Percentiles rank a stretch among this genome's conserved stretches.
Evolutionary conservation across 1,140 invertebrate genomes (phyloP).

Genomic region (Holcopasites calliopsidis): DNA sequence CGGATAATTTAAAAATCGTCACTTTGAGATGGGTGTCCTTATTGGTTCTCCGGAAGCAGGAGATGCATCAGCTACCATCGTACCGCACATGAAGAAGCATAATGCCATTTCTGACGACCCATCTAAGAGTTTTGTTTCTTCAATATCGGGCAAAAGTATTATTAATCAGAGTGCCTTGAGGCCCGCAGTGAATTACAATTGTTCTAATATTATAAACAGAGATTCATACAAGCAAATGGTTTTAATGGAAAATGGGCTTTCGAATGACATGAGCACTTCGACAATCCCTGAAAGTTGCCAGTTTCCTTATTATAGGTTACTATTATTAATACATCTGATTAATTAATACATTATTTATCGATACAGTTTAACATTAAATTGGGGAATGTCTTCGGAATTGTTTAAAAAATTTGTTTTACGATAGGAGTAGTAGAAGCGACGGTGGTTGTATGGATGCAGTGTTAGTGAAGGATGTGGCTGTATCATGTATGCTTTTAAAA

Average conservation of each 20-base stretch:
- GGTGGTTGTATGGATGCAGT: slow-evolving; percentile 40
- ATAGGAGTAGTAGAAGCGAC: slow-evolving; percentile 35
- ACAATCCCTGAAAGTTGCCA: slow-evolving; percentile 36
- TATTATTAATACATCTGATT: not conserved
- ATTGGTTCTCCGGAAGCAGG: slow-evolving; percentile 47
- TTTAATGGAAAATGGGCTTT: slow-evolving; percentile 7
- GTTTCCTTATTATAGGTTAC: slow-evolving; percentile 61
- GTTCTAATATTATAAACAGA: slow-evolving; percentile 9
- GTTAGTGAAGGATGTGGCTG: slow-evolving; percentile 58
- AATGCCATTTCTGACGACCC: not conserved
- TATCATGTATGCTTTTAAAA: slow-evolving; percentile 51
- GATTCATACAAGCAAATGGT: not conserved
- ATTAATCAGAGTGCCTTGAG: slow-evolving; percentile 8
- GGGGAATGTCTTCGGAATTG: too few species aligned
- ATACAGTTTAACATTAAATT: too few species aligned
- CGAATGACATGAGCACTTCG: slow-evolving; percentile 19
- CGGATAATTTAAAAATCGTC: slow-evolving; percentile 29
- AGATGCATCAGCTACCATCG: slow-evolving; percentile 39
- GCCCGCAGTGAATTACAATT: not conserved
- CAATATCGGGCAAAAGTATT: not conserved
- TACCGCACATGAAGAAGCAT: slow-evolving; percentile 39
- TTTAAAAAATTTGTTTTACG: not conserved
- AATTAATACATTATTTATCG: not conserved
- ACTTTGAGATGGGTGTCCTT: slow-evolving; percentile 51
- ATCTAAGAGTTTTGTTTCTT: slow-evolving; percentile 27